Evolutionary conservation across 1,140 invertebrate genomes (phyloP).

Genomic region (Calephelis virginiensis): DNA sequence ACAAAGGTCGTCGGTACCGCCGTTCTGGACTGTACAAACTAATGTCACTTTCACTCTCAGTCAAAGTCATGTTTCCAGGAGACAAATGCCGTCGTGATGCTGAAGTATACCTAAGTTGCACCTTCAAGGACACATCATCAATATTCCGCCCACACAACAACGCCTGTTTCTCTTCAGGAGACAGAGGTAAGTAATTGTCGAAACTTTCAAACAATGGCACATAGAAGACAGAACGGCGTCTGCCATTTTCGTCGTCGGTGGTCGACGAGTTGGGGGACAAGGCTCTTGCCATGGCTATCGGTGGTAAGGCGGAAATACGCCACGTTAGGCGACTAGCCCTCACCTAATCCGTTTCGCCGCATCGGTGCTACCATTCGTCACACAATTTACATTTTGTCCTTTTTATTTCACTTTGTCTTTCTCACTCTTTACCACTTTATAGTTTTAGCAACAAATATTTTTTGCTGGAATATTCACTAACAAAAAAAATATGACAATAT

Average conservation of each 20-base stretch:
- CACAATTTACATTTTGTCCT: conserved; percentile 43
- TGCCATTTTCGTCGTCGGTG: conserved; percentile 63
- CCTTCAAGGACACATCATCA: conserved; percentile 46
- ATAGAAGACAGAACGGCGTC: conserved; percentile 81
- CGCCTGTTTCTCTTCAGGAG: conserved; percentile 68
- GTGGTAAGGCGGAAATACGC: conserved; percentile 56
- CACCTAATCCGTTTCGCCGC: conserved; percentile 40
- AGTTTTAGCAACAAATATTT: conserved; percentile 1
- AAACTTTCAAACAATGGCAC: conserved; percentile 79
- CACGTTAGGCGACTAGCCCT: conserved; percentile 53
- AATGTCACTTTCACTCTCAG: conserved; percentile 68
- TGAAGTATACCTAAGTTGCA: conserved; percentile 42
- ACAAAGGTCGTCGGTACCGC: conserved; percentile 60
- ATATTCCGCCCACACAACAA: conserved; percentile 57
- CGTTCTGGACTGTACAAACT: conserved; percentile 57
- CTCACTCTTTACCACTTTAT: neutral
- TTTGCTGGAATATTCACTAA: conserved; percentile 38
- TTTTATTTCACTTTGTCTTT: conserved; percentile 28
- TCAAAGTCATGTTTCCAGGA: conserved; percentile 58
- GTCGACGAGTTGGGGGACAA: conserved; percentile 49
- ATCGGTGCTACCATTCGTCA: conserved; percentile 55
- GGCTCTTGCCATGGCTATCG: conserved; percentile 53
- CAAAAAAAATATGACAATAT: conserved; percentile 13
- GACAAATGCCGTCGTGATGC: conserved; percentile 43
- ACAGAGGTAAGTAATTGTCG: conserved; percentile 72